phyloP scores from a whole-genome alignment of 2,113 vertebrate genomes.

The Aegotheles bennettii region DNA sequence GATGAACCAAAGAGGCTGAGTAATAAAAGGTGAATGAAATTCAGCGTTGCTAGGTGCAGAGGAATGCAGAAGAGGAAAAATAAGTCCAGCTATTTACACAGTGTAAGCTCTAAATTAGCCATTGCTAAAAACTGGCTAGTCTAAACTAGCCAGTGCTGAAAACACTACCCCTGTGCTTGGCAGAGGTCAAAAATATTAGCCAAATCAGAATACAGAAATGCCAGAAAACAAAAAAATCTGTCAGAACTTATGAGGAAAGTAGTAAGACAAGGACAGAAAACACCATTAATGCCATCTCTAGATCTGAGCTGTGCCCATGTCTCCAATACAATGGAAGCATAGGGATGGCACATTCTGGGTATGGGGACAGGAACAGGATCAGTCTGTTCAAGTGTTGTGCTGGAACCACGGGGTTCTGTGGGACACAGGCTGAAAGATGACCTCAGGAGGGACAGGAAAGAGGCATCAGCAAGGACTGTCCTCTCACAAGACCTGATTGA shows the following conservation, averaged over 20 bases:
- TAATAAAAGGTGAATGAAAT: slow-evolving; percentile 20
- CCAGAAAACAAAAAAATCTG: not conserved
- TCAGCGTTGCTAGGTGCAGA: not conserved
- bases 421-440: not conserved
- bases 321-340: rapidly evolving
- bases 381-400: not conserved
- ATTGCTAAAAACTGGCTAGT: too few relatives aligned
- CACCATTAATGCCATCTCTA: not conserved
- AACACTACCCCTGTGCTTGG: not conserved
- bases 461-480: not conserved
- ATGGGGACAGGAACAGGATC: not conserved
- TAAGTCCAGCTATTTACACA: not conserved
- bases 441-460: not conserved
- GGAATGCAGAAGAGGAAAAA: not conserved
- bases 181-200: not conserved
- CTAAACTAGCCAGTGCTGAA: not conserved
- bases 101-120: not conserved
- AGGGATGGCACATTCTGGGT: not conserved
- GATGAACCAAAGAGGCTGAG: not conserved
- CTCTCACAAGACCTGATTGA: not conserved
- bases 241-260: not conserved
- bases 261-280: not conserved
- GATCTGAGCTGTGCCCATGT: not conserved
- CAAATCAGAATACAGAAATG: not conserved
- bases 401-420: not conserved